Percentiles rank a stretch among this genome's conserved stretches.
These are phyloP conservation scores for Aphodius sticticus DNA, from an alignment of 2,888 invertebrate genomes.

Conservation along the genomic window DNA sequence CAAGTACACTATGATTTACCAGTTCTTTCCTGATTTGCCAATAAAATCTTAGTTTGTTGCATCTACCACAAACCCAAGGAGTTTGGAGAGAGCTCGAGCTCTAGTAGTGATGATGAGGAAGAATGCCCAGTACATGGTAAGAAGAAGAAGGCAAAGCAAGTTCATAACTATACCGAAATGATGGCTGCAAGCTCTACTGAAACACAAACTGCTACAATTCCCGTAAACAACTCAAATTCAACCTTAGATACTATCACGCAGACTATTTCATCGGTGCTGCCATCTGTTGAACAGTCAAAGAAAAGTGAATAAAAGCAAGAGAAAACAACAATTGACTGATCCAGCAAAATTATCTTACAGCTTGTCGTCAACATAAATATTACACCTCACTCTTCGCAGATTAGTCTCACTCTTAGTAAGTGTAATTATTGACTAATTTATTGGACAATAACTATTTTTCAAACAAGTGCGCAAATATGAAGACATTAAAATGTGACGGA, in stretches of 20 bases:
- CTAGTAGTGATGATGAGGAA: constrained; percentile 81
- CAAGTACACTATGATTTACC: constrained; percentile 56
- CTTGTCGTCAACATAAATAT: too few species aligned
- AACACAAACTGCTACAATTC: background rate
- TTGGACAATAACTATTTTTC: too few species aligned
- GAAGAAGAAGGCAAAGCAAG: background rate
- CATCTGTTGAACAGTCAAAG: background rate
- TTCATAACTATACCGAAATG: background rate
- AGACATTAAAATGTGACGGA: too few species aligned
- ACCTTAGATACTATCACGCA: background rate
- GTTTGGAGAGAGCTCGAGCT: constrained; percentile 86
- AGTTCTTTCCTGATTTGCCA: constrained; percentile 63
- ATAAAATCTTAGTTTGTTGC: constrained; percentile 69
- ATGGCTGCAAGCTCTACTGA: background rate
- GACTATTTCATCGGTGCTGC: background rate
- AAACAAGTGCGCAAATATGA: too few species aligned
- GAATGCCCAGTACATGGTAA: background rate
- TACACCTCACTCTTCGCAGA: too few species aligned
- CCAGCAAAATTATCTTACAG: background rate
- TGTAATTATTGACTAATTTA: too few species aligned
- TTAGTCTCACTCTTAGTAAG: too few species aligned
- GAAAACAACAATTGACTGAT: background rate
- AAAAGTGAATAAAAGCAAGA: background rate
- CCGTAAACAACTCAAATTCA: background rate
- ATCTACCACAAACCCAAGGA: constrained; percentile 89